Evolutionary conservation across 2,113 vertebrate species (phyloP).

Genomic region (Zosterops lateralis): DNA sequence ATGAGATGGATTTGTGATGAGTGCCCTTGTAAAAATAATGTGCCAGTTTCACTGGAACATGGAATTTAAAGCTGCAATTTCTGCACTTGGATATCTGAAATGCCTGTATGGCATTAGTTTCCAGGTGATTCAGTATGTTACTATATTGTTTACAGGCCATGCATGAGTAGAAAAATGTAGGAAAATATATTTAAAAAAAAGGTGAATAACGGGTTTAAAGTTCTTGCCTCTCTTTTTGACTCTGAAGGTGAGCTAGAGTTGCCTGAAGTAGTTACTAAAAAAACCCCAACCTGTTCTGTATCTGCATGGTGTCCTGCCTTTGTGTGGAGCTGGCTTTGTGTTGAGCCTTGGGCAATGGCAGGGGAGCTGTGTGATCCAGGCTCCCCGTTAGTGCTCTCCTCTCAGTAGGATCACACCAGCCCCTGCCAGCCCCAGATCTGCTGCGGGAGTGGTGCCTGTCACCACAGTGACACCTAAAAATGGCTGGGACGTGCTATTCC

Average conservation of each 20-base stretch:
- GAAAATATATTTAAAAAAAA: not conserved
- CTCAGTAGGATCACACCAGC: accelerated
- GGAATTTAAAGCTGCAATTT: not conserved
- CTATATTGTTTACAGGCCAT: not conserved
- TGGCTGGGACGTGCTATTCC: not conserved
- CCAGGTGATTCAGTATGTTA: not conserved
- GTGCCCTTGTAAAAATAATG: not conserved
- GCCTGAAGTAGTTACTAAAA: accelerated
- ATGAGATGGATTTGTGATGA: not conserved
- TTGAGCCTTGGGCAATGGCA: not conserved
- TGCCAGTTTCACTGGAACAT: not conserved
- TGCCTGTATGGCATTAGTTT: not conserved
- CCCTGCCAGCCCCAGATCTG: accelerated
- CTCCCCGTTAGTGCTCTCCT: not conserved
- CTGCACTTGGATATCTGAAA: not conserved
- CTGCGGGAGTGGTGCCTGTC: not conserved
- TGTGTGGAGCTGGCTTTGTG: not conserved
- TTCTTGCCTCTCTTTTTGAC: not conserved
- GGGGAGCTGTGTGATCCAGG: not conserved
- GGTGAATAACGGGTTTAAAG: not conserved
- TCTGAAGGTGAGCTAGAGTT: not conserved
- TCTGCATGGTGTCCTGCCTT: accelerated
- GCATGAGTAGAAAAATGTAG: not conserved
- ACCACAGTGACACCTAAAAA: not conserved
- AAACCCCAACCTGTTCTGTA: not conserved